Evolutionary conservation across 1,140 invertebrate species (phyloP).

Genomic region (Drosophila paulistorum): DNA sequence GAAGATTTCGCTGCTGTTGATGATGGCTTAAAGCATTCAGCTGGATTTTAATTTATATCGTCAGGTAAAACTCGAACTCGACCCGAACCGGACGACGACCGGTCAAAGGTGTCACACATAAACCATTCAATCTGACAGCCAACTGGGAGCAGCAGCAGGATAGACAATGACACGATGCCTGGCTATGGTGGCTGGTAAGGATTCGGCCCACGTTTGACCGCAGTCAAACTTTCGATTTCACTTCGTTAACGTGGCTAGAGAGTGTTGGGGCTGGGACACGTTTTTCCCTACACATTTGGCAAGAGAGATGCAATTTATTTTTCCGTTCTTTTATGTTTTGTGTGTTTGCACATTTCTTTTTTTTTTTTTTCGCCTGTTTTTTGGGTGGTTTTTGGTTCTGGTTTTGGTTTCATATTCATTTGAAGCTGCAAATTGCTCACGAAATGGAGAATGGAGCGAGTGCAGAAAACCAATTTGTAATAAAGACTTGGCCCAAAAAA

Average conservation of each 20-base stretch:
- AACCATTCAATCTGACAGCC: conserved; percentile 79
- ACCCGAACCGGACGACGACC: conserved; percentile 62
- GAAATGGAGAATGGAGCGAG: conserved; percentile 47
- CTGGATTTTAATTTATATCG: conserved; percentile 67
- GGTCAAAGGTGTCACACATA: conserved; percentile 79
- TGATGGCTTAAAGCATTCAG: conserved; percentile 40
- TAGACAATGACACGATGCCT: conserved; percentile 38
- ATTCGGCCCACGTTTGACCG: conserved; percentile 56
- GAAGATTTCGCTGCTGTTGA: neutral
- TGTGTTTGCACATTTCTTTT: conserved; percentile 25
- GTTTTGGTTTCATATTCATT: conserved; percentile 65
- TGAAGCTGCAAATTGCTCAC: conserved; percentile 71
- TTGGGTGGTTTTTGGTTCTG: conserved; percentile 26
- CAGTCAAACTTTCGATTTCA: conserved; percentile 77
- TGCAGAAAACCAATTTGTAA: conserved; percentile 81
- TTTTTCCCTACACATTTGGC: conserved; percentile 47
- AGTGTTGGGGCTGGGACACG: conserved; percentile 52
- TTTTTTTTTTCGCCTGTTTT: conserved; percentile 15
- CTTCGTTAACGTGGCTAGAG: conserved; percentile 70
- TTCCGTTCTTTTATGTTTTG: conserved; percentile 29
- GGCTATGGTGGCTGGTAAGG: conserved; percentile 37
- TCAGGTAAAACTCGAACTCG: conserved; percentile 39
- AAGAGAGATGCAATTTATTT: conserved; percentile 48
- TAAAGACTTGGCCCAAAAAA: conserved; percentile 61
- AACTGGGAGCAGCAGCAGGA: conserved; percentile 15